These are phyloP conservation scores for Drosophila ercepeae DNA, from an alignment of 1,140 invertebrate species.

Conservation along the genomic window DNA sequence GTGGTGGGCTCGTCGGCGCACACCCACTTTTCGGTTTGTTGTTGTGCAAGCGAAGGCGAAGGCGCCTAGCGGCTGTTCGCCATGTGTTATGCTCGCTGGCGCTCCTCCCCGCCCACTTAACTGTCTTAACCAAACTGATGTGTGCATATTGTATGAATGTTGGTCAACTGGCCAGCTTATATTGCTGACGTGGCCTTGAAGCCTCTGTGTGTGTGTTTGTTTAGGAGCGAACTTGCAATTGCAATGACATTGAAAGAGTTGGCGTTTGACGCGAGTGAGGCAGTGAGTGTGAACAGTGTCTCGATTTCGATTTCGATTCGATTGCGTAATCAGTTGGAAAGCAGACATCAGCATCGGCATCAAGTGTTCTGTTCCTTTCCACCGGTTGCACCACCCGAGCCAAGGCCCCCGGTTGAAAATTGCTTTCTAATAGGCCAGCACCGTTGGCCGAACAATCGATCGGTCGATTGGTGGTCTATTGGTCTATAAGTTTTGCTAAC, in stretches of 20 bases:
- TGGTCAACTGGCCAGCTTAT: slow-evolving; percentile 56
- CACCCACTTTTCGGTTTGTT: slow-evolving; percentile 66
- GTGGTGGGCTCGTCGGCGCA: slow-evolving; percentile 68
- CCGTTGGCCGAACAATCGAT: slow-evolving; percentile 23
- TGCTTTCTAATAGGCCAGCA: slow-evolving; percentile 47
- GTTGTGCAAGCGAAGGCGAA: slow-evolving; percentile 55
- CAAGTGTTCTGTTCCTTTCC: slow-evolving; percentile 21
- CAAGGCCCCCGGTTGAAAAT: slow-evolving; percentile 47
- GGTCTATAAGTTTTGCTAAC: slow-evolving; percentile 25
- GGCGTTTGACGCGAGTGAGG: slow-evolving; percentile 45
- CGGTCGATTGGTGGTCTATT: slow-evolving; percentile 32
- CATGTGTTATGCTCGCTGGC: slow-evolving; percentile 15
- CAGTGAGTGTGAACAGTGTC: not conserved
- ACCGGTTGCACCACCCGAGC: slow-evolving; percentile 39
- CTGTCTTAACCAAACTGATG: slow-evolving; percentile 14
- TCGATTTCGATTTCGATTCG: slow-evolving; percentile 43
- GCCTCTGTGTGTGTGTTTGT: slow-evolving; percentile 12
- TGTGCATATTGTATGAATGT: slow-evolving; percentile 26
- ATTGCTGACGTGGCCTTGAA: slow-evolving; percentile 56
- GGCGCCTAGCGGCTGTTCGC: slow-evolving; percentile 50
- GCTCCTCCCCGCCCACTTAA: slow-evolving; percentile 1
- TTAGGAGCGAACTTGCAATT: slow-evolving; percentile 49
- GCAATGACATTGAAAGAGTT: slow-evolving; percentile 74
- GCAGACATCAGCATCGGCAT: not conserved
- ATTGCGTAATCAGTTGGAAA: slow-evolving; percentile 59